Evolutionary conservation across 2,113 vertebrate species (phyloP), one percentile per base, ranked within the genome.

Genomic region (Mesocricetus auratus): DNA sequence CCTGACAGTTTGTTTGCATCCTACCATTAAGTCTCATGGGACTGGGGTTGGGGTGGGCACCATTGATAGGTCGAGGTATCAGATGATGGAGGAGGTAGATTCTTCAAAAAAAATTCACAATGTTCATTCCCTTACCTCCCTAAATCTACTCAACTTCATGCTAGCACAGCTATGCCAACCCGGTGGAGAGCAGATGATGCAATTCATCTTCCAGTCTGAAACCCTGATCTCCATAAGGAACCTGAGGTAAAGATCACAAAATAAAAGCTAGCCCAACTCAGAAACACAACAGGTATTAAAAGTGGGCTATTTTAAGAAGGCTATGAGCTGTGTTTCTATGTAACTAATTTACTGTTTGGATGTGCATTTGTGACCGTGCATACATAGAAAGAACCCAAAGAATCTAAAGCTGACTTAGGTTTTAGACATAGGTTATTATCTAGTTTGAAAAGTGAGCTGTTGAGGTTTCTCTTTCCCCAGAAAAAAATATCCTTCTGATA

Each of bases 371-470:
- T 75, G 33, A 21, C 45, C 47, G 0, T 3, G 13, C 29, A n/a
- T 69, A 3, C 1, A 33, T 1, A 29, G 68, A 91, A 94, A 29
- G 68, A 91, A 94, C 94, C 95, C 56, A 91, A 78, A 94, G 47
- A 90, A 31, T 17, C 36, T 31, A 45, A 39, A 50, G 24, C 36
- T 10, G 33, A 53, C n/a, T 62, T 97, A 39, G 86, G 91, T 29
- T 96, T 94, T 95, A 83, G 22, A 73, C 22, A 45, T 96, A 53
- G 89, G 90, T n/a, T 96, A 94, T 95, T 74, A 47, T 93, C 88
- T 92, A 4, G 47, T 95, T 95, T 68, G 42, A 68, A 91, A 71
- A 86, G 93, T 88, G 33, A 90, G 64, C 85, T 82, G 64, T 58
- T 90, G 86, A 90, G 75, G 13, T 88, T 82, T 94, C 29, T 47